A percentile compares a stretch with the other conserved stretches of the same genome.
phyloP scores from a whole-genome alignment of 2,888 invertebrate species.

The Meiosimyza platycephala region DNA sequence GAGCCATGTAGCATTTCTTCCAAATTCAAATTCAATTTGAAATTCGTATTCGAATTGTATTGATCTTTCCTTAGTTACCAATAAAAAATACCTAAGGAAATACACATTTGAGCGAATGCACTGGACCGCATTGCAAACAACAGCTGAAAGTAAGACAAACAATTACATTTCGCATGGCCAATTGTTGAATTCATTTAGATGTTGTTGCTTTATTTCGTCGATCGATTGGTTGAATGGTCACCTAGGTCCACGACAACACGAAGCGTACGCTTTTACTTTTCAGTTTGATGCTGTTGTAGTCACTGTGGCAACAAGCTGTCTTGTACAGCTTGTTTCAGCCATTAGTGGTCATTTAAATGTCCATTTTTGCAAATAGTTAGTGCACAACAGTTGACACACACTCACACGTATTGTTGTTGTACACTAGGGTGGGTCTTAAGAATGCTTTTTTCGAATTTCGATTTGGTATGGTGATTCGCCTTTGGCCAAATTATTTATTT shows the following conservation, averaged over 20 bases:
- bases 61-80: constrained; percentile 9
- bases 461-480: constrained; percentile 18
- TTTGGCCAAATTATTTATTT: too few species aligned
- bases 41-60: constrained; percentile 7
- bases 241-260: not conserved
- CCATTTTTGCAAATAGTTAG: constrained; percentile 64
- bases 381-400: constrained; percentile 52
- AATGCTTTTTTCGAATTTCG: constrained; percentile 24
- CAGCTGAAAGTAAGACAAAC: not conserved
- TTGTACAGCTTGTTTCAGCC: constrained; percentile 33
- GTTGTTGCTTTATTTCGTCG: too few species aligned
- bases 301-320: constrained; percentile 8
- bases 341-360: constrained; percentile 53
- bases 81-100: not conserved
- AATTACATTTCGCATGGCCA: constrained; percentile 19
- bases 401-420: not conserved
- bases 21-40: constrained; percentile 23
- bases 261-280: constrained; percentile 19
- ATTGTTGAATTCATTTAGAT: not conserved
- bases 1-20: constrained; percentile 15
- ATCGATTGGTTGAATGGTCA: not conserved
- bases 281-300: constrained; percentile 16
- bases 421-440: not conserved
- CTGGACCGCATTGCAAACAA: not conserved
- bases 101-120: not conserved